A percentile compares a stretch with the other conserved stretches of the same genome.
Evolutionary conservation across 2,888 invertebrate genomes (phyloP).

Genomic region (Ecliptopera silaceata): DNA sequence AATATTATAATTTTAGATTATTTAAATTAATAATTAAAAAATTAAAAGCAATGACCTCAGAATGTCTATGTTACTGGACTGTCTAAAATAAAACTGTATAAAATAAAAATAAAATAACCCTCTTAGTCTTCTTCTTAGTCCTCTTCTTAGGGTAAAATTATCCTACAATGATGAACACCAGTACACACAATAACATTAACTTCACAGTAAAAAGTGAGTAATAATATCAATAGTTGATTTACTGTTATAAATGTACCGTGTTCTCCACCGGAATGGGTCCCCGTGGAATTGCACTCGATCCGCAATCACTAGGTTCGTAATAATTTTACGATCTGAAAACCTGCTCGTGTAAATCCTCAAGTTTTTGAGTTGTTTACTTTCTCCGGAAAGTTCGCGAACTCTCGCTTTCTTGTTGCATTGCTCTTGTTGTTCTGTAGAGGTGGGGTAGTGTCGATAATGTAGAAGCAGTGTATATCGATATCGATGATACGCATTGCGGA

Average conservation of each 20-base stretch:
- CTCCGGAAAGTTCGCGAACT: conserved; percentile 29
- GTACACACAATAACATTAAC: too few species aligned
- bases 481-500: conserved; percentile 3
- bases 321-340: conserved; percentile 32
- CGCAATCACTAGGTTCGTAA: conserved; percentile 28
- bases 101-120: too few species aligned
- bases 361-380: conserved; percentile 36
- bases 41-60: too few species aligned
- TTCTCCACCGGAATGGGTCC: conserved; percentile 23
- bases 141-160: too few species aligned
- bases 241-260: not conserved
- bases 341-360: conserved; percentile 34
- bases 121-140: too few species aligned
- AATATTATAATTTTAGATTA: too few species aligned
- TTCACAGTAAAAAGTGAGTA: too few species aligned
- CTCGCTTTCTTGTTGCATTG: conserved; percentile 43
- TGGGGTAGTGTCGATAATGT: conserved; percentile 6
- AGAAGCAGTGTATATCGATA: conserved; percentile 9
- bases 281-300: conserved; percentile 19
- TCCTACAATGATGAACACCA: too few species aligned
- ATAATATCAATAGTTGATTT: not conserved
- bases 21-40: too few species aligned
- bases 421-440: conserved; percentile 33
- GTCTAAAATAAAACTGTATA: too few species aligned
- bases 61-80: too few species aligned